phyloP scores from a whole-genome alignment of 2,888 invertebrate genomes.

The Hanleya hanleyi region DNA sequence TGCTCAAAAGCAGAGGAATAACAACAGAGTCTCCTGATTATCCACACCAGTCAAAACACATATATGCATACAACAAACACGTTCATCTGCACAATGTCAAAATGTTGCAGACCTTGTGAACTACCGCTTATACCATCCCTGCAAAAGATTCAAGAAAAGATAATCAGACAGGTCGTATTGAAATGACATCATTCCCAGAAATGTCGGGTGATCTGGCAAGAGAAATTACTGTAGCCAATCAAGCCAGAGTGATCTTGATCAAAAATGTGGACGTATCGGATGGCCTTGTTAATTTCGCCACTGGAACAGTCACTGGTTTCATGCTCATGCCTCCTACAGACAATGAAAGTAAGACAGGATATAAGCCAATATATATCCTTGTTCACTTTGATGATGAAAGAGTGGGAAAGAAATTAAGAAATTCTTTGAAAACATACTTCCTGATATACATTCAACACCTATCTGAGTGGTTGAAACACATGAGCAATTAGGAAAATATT shows the following conservation, averaged over 20 bases:
- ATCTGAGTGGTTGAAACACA: constrained; percentile 16
- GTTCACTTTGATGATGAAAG: background rate
- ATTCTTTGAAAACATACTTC: background rate
- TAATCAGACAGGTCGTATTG: constrained; percentile 21
- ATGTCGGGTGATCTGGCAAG: constrained; percentile 15
- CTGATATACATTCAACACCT: constrained; percentile 12
- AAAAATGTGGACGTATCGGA: constrained; percentile 32
- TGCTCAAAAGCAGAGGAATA: constrained; percentile 17
- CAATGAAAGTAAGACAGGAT: constrained; percentile 12
- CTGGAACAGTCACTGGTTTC: constrained; percentile 25
- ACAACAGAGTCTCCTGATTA: background rate
- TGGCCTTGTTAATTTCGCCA: constrained; percentile 39
- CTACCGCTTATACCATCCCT: constrained; percentile 13
- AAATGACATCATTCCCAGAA: constrained; percentile 2
- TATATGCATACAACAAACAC: constrained; percentile 25
- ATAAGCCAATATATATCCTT: constrained; percentile 16
- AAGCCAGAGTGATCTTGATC: constrained; percentile 27
- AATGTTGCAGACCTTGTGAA: constrained; percentile 6
- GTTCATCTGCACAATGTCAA: constrained; percentile 22
- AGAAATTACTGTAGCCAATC: constrained; percentile 16
- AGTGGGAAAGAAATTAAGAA: background rate
- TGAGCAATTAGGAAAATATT: constrained; percentile 7
- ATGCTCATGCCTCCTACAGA: constrained; percentile 1
- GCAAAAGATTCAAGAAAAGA: constrained; percentile 27
- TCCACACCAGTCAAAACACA: constrained; percentile 20